Percentiles rank a stretch among this genome's conserved stretches.
phyloP scores from a whole-genome alignment of 2,797 vertebrate species.

The Anas capensis region DNA sequence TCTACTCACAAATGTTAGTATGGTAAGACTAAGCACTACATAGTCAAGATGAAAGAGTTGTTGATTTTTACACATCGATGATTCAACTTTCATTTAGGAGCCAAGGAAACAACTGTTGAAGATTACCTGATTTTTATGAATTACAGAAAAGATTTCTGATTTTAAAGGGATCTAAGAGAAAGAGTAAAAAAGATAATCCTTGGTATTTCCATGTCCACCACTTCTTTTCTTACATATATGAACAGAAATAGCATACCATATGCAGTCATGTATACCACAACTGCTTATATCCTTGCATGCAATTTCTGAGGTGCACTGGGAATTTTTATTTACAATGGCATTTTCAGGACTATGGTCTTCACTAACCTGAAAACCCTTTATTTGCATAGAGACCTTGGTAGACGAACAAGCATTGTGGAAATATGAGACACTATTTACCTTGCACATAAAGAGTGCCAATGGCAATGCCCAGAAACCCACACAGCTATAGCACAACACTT shows the following conservation, averaged over 20 bases:
- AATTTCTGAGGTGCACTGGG: not conserved
- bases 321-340: not conserved
- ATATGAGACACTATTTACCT: not conserved
- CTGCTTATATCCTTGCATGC: not conserved
- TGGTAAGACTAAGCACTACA: fast-evolving
- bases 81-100: not conserved
- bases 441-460: not conserved
- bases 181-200: not conserved
- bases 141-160: not conserved
- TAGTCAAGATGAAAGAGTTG: not conserved
- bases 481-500: not conserved
- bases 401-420: not conserved
- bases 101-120: not conserved
- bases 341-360: not conserved
- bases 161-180: not conserved
- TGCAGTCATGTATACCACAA: not conserved
- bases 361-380: not conserved
- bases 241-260: not conserved
- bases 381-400: not conserved
- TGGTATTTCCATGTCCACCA: not conserved
- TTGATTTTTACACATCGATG: not conserved
- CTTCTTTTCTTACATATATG: not conserved
- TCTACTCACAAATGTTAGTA: not conserved
- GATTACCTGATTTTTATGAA: not conserved
- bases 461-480: not conserved